phyloP scores from a whole-genome alignment of 2,113 vertebrate genomes.

The Columba livia region DNA sequence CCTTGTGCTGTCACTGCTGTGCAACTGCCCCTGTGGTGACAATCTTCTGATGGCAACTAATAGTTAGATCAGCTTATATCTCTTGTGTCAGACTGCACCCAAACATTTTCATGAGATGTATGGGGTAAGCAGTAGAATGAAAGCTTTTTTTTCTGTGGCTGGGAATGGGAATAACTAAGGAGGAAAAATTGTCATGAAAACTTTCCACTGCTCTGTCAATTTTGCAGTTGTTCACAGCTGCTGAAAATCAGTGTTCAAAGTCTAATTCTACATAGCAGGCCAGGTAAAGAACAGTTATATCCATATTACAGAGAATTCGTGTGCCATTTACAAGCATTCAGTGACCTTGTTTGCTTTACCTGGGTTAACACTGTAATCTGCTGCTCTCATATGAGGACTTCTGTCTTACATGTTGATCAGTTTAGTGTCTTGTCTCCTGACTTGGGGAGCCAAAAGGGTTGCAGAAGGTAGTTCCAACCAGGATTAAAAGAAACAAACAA shows the following conservation, averaged over 20 bases:
- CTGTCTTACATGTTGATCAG: slow-evolving; percentile 39
- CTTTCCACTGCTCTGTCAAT: not conserved
- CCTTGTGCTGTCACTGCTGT: not conserved
- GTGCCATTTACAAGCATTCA: not conserved
- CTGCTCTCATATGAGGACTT: slow-evolving; percentile 21
- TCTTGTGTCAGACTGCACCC: not conserved
- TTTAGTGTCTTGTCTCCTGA: slow-evolving; percentile 35
- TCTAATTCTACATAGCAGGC: slow-evolving; percentile 8
- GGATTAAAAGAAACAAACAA: not conserved
- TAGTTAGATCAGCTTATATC: not conserved
- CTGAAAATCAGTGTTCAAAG: slow-evolving; percentile 22
- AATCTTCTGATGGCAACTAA: not conserved
- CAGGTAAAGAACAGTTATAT: not conserved
- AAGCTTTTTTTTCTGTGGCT: not conserved
- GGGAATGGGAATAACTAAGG: not conserved
- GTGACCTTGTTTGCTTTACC: slow-evolving; percentile 55
- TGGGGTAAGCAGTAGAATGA: not conserved
- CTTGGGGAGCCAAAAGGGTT: not conserved
- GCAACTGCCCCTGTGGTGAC: not conserved
- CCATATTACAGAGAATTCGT: not conserved
- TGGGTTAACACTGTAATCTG: slow-evolving; percentile 50
- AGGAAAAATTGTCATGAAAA: not conserved
- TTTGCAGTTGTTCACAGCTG: not conserved
- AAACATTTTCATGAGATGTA: not conserved
- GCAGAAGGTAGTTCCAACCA: not conserved